Conservation (phyloP, 2,888 invertebrate species). For the Diaprepes abbreviatus region DNA sequence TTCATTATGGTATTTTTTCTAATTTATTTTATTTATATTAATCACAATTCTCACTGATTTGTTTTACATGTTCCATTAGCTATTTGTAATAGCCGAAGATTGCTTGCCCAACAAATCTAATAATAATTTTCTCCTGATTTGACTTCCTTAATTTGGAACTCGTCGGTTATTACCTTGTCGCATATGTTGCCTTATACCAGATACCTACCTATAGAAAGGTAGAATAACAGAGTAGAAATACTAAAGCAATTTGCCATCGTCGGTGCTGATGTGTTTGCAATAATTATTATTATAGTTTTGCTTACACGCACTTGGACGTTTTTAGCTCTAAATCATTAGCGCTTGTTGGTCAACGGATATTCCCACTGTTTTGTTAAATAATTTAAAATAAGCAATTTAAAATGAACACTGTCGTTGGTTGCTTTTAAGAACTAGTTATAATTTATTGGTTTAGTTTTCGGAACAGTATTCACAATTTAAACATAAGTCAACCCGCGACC, state of each 20-base stretch:
- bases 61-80: too few species aligned
- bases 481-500: too few species aligned
- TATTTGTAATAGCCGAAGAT: too few species aligned
- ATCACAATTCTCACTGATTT: too few species aligned
- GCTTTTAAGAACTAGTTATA: too few species aligned
- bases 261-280: slow-evolving; percentile 33
- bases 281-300: slow-evolving; percentile 33
- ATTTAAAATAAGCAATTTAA: not conserved
- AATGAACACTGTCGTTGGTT: too few species aligned
- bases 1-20: too few species aligned
- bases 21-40: too few species aligned
- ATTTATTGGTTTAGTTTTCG: too few species aligned
- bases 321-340: slow-evolving; percentile 22
- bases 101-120: too few species aligned
- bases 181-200: slow-evolving; percentile 19
- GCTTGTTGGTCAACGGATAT: slow-evolving; percentile 13
- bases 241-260: slow-evolving; percentile 26
- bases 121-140: too few species aligned
- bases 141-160: slow-evolving; percentile 14
- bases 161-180: slow-evolving; percentile 32
- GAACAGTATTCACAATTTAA: too few species aligned
- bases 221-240: slow-evolving; percentile 9
- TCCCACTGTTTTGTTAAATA: not conserved
- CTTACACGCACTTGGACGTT: slow-evolving; percentile 13
- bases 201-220: slow-evolving; percentile 39